Conservation (phyloP, 2,888 invertebrate species). For the Metallyticus violacea region DNA sequence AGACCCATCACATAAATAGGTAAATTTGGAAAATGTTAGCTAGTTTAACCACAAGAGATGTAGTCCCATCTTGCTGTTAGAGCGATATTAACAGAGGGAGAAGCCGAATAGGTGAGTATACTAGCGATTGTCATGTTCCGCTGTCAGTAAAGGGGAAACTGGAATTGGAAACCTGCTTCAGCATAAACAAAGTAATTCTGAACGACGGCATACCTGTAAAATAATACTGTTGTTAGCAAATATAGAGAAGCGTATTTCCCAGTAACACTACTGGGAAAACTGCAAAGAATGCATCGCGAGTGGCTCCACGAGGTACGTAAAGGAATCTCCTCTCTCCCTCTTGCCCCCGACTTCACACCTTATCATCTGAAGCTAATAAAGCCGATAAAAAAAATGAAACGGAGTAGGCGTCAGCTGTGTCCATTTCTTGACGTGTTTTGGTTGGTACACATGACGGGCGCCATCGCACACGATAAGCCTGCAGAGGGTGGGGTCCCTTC, state of each 20-base stretch:
- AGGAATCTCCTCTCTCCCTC: background rate
- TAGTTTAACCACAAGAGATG: no score
- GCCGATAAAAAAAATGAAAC: background rate
- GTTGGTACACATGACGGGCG: background rate
- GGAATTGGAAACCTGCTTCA: no score
- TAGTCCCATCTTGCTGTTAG: no score
- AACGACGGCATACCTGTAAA: no score
- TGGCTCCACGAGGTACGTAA: background rate
- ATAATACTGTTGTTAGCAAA: no score
- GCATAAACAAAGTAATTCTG: no score
- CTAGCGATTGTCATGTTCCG: no score
- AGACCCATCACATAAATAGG: no score
- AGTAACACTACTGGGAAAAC: background rate
- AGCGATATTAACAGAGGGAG: no score
- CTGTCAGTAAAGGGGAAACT: no score
- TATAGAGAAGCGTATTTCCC: background rate
- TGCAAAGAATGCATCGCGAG: background rate
- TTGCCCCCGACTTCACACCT: background rate
- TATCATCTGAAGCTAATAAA: background rate
- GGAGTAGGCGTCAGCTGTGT: background rate
- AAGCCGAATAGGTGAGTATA: no score
- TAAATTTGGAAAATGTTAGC: no score
- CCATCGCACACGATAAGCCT: background rate
- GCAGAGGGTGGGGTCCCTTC: background rate
- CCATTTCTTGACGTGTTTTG: background rate